phyloP scores from a whole-genome alignment of 2,797 vertebrate genomes.

The Rhyacichthys aspro region DNA sequence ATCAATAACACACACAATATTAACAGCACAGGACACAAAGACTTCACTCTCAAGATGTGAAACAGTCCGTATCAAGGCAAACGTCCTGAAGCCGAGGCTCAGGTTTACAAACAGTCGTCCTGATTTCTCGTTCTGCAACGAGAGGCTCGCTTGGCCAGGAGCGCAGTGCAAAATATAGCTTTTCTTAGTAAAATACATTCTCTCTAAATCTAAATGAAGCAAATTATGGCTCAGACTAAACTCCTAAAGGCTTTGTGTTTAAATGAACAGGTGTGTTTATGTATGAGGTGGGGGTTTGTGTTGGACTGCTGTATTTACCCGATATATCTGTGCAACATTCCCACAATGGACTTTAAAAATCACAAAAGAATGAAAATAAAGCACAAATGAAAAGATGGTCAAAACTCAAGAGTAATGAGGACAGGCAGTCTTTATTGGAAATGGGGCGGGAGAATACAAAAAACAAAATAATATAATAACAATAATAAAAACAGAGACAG shows the following conservation, averaged over 20 bases:
- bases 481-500: slow-evolving; percentile 82
- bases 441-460: slow-evolving; percentile 84
- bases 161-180: slow-evolving; percentile 78
- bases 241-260: slow-evolving; percentile 4
- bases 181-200: slow-evolving; percentile 79
- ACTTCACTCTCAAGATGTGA: not conserved
- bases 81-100: slow-evolving; percentile 40
- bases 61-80: slow-evolving; percentile 20
- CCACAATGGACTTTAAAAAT: no score
- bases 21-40: slow-evolving; percentile 12
- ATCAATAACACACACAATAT: slow-evolving; percentile 39
- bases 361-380: slow-evolving; percentile 44
- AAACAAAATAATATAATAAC: slow-evolving; percentile 84
- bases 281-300: slow-evolving; percentile 7
- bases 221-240: slow-evolving; percentile 67
- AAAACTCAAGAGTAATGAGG: slow-evolving; percentile 85
- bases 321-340: slow-evolving; percentile 26
- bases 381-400: slow-evolving; percentile 81
- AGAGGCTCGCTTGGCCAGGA: no score
- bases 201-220: slow-evolving; percentile 66
- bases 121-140: slow-evolving; percentile 25
- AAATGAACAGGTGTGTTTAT: slow-evolving; percentile 11
- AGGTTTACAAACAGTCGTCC: slow-evolving; percentile 45
- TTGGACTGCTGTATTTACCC: slow-evolving; percentile 17
- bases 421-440: slow-evolving; percentile 99